Evolutionary conservation across 2,888 invertebrate species (phyloP).

Genomic region (Schizotus pectinicornis): DNA sequence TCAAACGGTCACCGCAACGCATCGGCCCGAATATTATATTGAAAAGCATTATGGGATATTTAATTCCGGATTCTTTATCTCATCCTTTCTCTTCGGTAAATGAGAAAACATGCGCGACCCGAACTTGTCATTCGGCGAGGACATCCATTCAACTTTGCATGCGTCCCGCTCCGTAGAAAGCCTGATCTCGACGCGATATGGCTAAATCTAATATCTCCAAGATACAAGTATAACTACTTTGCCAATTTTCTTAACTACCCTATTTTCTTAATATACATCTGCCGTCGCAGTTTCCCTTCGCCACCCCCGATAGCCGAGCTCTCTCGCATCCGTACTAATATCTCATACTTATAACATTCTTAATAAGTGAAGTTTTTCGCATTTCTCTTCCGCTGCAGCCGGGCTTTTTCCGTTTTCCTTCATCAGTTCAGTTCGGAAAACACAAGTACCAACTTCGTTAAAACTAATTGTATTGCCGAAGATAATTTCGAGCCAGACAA

Average conservation of each 20-base stretch:
- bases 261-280: conserved; percentile 54
- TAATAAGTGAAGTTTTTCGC: conserved; percentile 57
- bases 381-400: conserved; percentile 47
- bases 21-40: conserved; percentile 54
- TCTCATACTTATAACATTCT: conserved; percentile 53
- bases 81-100: too few species aligned
- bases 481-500: conserved; percentile 16
- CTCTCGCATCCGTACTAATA: conserved; percentile 47
- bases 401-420: conserved; percentile 41
- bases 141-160: too few species aligned
- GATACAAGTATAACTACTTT: conserved; percentile 54
- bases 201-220: conserved; percentile 53
- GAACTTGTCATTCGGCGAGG: too few species aligned
- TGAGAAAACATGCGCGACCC: too few species aligned
- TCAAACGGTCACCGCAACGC: conserved; percentile 56
- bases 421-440: conserved; percentile 46
- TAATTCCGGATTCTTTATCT: conserved; percentile 48
- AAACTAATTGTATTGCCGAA: conserved; percentile 46
- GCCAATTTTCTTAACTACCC: conserved; percentile 56
- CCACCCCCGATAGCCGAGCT: conserved; percentile 32
- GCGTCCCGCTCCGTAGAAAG: neutral
- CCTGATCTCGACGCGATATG: conserved; percentile 28
- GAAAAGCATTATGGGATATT: conserved; percentile 54
- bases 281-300: conserved; percentile 35
- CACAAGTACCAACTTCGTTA: conserved; percentile 50